Percentiles rank a stretch among this genome's conserved stretches.
Evolutionary conservation across 2,113 vertebrate genomes (phyloP).

Genomic region (Emydura subglobosa): DNA sequence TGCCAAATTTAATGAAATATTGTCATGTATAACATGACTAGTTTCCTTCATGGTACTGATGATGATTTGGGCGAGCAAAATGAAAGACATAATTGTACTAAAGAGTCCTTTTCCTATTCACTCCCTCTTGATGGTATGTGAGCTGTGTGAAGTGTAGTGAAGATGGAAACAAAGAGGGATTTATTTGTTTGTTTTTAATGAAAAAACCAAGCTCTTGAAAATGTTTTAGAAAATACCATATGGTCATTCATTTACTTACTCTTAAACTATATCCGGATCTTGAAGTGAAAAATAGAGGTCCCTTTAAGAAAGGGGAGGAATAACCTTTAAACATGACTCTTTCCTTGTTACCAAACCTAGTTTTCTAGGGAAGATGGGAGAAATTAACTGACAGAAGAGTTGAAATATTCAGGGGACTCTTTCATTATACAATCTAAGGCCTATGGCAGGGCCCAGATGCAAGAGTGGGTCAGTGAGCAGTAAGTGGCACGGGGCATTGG

Average conservation of each 20-base stretch:
- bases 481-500: background rate
- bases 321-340: background rate
- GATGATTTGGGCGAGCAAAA: background rate
- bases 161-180: background rate
- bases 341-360: background rate
- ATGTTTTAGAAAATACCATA: background rate
- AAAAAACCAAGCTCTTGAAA: accelerated
- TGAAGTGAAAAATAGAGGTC: background rate
- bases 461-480: background rate
- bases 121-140: background rate
- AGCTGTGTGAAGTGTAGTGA: background rate
- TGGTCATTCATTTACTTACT: background rate
- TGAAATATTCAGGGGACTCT: background rate
- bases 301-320: background rate
- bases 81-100: background rate
- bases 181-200: background rate
- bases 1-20: conserved; percentile 1
- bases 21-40: background rate
- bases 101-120: background rate
- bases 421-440: background rate
- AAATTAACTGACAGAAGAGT: background rate
- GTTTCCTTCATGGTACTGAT: background rate
- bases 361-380: background rate
- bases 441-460: background rate
- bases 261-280: background rate